These are phyloP conservation scores for Gymnocheta viridis DNA, from an alignment of 2,888 invertebrate genomes.

Conservation along the genomic window DNA sequence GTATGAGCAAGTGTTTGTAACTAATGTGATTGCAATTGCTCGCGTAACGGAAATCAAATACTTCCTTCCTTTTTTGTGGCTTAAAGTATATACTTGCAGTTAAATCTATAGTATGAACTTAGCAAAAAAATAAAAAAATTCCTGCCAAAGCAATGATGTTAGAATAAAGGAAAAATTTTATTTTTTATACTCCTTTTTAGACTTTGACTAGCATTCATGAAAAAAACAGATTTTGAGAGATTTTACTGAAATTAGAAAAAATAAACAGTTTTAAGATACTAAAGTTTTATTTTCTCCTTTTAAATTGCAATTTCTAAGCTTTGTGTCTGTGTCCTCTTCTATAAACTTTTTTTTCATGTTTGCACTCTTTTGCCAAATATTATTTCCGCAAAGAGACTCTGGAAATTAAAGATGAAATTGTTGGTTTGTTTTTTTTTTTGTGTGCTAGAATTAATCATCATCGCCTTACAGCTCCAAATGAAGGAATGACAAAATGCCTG, in stretches of 20 bases:
- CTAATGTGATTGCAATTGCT: constrained; percentile 66
- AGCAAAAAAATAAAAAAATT: background rate
- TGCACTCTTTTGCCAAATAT: constrained; percentile 53
- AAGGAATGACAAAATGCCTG: background rate
- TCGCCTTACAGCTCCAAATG: background rate
- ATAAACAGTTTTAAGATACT: constrained; percentile 18
- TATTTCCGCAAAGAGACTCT: constrained; percentile 46
- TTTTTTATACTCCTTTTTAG: background rate
- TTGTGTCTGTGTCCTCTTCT: constrained; percentile 29
- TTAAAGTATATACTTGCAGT: constrained; percentile 44
- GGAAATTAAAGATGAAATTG: constrained; percentile 46
- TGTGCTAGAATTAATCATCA: constrained; percentile 4
- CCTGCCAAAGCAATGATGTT: constrained; percentile 40
- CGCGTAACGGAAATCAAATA: constrained; percentile 73
- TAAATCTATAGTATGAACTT: constrained; percentile 7
- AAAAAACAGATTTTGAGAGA: constrained; percentile 15
- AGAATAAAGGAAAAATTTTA: constrained; percentile 19
- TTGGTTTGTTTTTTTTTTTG: background rate
- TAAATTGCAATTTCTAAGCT: constrained; percentile 26
- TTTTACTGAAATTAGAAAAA: constrained; percentile 34
- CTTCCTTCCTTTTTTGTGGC: constrained; percentile 71
- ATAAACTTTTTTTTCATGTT: constrained; percentile 13
- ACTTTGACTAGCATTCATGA: constrained; percentile 4
- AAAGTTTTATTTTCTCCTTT: background rate
- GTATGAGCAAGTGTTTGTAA: constrained; percentile 46